These are phyloP conservation scores for Himantopus leucocephalus DNA, from an alignment of 2,113 vertebrate genomes.

Conservation along the genomic window DNA sequence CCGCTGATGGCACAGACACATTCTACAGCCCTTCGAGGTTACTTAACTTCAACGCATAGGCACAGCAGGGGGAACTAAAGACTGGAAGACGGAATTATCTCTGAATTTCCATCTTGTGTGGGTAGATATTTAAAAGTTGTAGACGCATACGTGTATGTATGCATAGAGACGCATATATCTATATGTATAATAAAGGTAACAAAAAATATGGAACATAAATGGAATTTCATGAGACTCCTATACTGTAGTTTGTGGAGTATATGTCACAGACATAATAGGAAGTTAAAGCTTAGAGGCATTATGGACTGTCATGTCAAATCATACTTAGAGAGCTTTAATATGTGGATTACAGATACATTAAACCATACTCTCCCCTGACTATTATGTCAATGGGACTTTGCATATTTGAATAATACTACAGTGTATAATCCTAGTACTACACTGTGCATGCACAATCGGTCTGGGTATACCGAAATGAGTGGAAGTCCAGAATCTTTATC, in stretches of 20 bases:
- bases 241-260: slow-evolving; percentile 44
- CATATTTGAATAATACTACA: slow-evolving; percentile 63
- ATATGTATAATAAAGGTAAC: neutral
- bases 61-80: slow-evolving; percentile 43
- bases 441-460: slow-evolving; percentile 11
- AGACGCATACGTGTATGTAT: neutral
- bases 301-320: slow-evolving; percentile 58
- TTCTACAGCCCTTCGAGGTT: slow-evolving; percentile 30
- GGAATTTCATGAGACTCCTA: slow-evolving; percentile 8
- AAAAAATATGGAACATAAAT: slow-evolving; percentile 4
- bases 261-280: slow-evolving; percentile 47
- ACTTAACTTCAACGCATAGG: slow-evolving; percentile 27
- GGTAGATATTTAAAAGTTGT: neutral
- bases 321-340: slow-evolving; percentile 63
- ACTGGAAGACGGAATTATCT: neutral
- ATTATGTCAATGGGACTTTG: slow-evolving; percentile 63
- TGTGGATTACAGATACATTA: slow-evolving; percentile 65
- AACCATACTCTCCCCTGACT: slow-evolving; percentile 48
- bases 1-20: neutral
- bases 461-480: neutral
- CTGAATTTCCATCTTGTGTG: neutral
- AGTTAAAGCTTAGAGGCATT: slow-evolving; percentile 61
- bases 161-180: neutral
- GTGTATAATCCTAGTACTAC: slow-evolving; percentile 27
- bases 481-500: neutral